Base-by-base conservation (phyloP, 2,113 vertebrate genomes). In the Tursiops truncatus region DNA sequence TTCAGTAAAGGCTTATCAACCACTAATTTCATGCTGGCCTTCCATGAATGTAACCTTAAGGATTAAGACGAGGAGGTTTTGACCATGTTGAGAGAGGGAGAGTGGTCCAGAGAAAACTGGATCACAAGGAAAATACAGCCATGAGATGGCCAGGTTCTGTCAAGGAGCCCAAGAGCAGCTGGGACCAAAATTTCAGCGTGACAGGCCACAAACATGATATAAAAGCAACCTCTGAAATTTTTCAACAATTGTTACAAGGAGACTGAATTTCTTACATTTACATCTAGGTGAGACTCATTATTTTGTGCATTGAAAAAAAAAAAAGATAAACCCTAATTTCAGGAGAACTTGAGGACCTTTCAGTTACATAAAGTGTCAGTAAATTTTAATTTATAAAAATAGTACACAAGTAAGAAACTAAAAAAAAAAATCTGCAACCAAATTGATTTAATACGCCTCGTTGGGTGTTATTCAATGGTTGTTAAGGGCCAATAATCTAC, bases 351-450 rank as follows among this genome's bases (percentile, higher is more conserved):
- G 20, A 88, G 77, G 11, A 38, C 10, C 63, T 80, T 86, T 36
- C 33, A 70, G 60, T 33, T 68, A 71, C 44, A 62, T 23, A 47
- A 91, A 93, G 26, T 67, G 1, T 63, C 53, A 88, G 21, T 23
- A 90, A 89, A 71, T 86, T 85, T 85, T 81, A 94, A 56, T 56
- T 23, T 71, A 44, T 13, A 50, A 89, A 92, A 88, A 82, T 53
- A 31, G 10, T 38, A 86, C 14, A 82, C 62, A 95, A 92, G n/a
- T 38, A 87, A 95, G n/a, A 94, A 94, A 76, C 10, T 41, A 2
- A 63, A 89, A 36, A 50, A 33, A 36, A 76, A 53, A 56, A 33
- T 21, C 41, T 73, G 23, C 1, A 71, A 81, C 81, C 53, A 89
- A 91, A 36, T 56, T 87, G n/a, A 70, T 47, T 84, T 28, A 83